Conservation (phyloP, 2,797 vertebrate species). For the Vireo griseus region DNA sequence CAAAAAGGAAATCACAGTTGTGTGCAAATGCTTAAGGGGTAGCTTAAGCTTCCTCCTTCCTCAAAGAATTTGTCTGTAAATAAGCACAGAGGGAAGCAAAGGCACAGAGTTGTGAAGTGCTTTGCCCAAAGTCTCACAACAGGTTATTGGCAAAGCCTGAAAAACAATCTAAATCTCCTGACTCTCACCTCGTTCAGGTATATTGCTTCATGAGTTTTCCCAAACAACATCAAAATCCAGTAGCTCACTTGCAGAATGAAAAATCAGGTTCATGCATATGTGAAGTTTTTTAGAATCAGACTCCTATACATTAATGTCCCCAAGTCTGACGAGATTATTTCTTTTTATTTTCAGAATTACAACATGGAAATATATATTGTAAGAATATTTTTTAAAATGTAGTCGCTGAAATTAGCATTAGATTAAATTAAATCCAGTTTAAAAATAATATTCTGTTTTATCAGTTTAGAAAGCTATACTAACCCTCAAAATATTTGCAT, state of each 20-base stretch:
- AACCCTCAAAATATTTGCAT: neutral
- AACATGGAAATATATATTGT: neutral
- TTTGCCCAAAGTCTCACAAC: neutral
- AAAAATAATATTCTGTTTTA: neutral
- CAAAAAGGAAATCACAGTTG: neutral
- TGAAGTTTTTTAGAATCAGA: neutral
- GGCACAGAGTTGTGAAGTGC: neutral
- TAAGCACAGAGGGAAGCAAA: neutral
- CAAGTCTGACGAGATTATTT: neutral
- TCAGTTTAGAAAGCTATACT: neutral
- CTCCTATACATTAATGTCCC: neutral
- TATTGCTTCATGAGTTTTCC: neutral
- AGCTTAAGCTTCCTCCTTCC: neutral
- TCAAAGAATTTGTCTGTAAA: neutral
- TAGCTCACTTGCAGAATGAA: neutral
- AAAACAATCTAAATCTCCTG: neutral
- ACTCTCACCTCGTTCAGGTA: neutral
- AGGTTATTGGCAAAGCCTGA: neutral
- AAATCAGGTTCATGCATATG: neutral
- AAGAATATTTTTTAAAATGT: neutral
- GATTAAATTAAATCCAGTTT: constrained; percentile 6
- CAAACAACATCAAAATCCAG: neutral
- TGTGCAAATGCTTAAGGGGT: neutral
- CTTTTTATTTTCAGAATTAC: neutral
- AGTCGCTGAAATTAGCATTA: constrained; percentile 5